These are phyloP conservation scores for Glareola pratincola DNA, from an alignment of 2,113 vertebrate species.

Conservation along the genomic window DNA sequence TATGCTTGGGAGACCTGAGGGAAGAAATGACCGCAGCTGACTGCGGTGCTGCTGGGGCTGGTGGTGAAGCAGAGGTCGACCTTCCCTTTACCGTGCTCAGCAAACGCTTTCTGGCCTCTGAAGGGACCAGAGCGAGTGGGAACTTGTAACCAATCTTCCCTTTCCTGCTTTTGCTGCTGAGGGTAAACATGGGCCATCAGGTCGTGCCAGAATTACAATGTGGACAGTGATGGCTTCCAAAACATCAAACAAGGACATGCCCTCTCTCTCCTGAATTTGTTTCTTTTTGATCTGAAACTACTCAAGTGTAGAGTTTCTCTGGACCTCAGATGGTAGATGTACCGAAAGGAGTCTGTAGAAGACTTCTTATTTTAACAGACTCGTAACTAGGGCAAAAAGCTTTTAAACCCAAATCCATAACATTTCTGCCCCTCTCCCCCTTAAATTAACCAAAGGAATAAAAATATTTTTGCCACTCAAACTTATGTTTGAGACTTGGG, in stretches of 20 bases:
- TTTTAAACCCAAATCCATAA: background rate
- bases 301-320: background rate
- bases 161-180: background rate
- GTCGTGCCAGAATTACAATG: background rate
- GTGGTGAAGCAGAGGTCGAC: background rate
- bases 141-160: background rate
- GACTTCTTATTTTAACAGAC: background rate
- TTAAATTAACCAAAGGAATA: background rate
- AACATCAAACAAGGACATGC: accelerated
- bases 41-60: background rate
- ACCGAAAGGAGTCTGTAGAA: background rate
- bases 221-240: background rate
- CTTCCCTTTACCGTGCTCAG: background rate
- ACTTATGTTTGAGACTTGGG: background rate
- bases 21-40: background rate
- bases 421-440: background rate
- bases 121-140: background rate
- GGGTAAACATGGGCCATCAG: background rate
- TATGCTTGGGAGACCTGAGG: background rate
- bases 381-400: background rate
- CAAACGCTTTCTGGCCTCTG: background rate
- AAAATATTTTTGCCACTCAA: background rate
- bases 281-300: background rate
- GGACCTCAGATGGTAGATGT: background rate
- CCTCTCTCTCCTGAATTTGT: background rate